These are phyloP conservation scores for Anthrax anthrax DNA, from an alignment of 2,888 invertebrate species.

Conservation along the genomic window DNA sequence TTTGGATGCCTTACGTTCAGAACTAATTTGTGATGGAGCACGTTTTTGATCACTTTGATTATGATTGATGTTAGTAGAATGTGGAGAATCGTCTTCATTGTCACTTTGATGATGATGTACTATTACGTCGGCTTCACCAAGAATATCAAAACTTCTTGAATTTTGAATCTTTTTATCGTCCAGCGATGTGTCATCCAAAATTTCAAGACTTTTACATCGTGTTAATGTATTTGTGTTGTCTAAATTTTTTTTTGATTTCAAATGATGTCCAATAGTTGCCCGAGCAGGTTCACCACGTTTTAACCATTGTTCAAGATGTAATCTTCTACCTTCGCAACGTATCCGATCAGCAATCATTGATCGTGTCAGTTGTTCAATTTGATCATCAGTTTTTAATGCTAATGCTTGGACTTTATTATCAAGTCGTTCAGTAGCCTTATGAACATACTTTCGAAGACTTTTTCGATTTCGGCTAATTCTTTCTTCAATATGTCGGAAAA, in stretches of 20 bases:
- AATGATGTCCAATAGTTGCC: slow-evolving; percentile 38
- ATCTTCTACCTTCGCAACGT: slow-evolving; percentile 40
- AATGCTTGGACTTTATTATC: slow-evolving; percentile 69
- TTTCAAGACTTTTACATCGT: slow-evolving; percentile 56
- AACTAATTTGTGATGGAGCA: slow-evolving; percentile 7
- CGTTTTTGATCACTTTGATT: slow-evolving; percentile 7
- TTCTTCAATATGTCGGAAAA: slow-evolving; percentile 77
- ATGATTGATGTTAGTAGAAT: not conserved
- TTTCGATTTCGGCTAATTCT: slow-evolving; percentile 58
- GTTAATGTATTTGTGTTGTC: slow-evolving; percentile 44
- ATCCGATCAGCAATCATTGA: slow-evolving; percentile 29
- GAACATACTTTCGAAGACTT: slow-evolving; percentile 45
- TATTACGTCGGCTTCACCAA: slow-evolving; percentile 21
- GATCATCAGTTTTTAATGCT: slow-evolving; percentile 56
- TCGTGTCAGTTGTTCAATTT: slow-evolving; percentile 51
- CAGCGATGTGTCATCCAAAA: slow-evolving; percentile 38
- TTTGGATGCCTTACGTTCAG: slow-evolving; percentile 6
- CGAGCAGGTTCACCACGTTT: slow-evolving; percentile 47
- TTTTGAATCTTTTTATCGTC: slow-evolving; percentile 25
- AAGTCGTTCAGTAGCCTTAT: slow-evolving; percentile 62
- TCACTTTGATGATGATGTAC: slow-evolving; percentile 18
- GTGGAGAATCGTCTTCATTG: slow-evolving; percentile 13
- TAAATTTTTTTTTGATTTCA: slow-evolving; percentile 41
- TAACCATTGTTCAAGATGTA: slow-evolving; percentile 55
- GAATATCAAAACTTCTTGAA: slow-evolving; percentile 40